These are phyloP conservation scores for Turritopsis dohrnii DNA, from an alignment of 30 jellyfish, hydroid and myxozoan genomes.

Conservation along the genomic window DNA sequence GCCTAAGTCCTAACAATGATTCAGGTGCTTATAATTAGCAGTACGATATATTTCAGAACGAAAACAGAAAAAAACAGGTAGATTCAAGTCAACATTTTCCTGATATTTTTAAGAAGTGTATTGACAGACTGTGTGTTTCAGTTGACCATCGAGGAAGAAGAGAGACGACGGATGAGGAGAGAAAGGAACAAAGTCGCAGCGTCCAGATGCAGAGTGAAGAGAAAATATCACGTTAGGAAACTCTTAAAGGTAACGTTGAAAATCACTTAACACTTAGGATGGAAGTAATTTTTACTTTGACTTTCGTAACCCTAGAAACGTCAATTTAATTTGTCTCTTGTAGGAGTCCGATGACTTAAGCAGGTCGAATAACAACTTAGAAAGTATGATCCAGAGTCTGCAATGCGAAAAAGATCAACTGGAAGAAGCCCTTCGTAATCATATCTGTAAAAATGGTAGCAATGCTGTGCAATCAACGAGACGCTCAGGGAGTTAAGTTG, in stretches of 20 bases:
- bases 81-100: no score
- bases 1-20: background rate
- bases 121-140: no score
- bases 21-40: no score
- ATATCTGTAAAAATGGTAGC: slow-evolving; percentile 36
- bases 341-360: slow-evolving; percentile 86
- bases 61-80: no score
- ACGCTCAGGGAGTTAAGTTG: background rate
- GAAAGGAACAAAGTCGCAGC: slow-evolving; percentile 97
- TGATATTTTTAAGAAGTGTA: no score
- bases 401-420: slow-evolving; percentile 62
- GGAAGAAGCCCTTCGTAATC: slow-evolving; percentile 81
- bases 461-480: background rate
- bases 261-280: no score
- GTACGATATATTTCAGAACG: no score
- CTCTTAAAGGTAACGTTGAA: slow-evolving; percentile 60
- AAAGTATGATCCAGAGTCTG: slow-evolving; percentile 58
- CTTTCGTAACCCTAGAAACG: no score
- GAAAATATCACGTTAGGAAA: slow-evolving; percentile 75
- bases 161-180: slow-evolving; percentile 65
- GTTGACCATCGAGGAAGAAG: slow-evolving; percentile 91
- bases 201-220: slow-evolving; percentile 81
- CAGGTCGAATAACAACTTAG: slow-evolving; percentile 62
- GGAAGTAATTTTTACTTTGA: no score
- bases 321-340: background rate